Conservation (phyloP, 2,797 vertebrate species). For the Lepilemur septentrionalis region DNA sequence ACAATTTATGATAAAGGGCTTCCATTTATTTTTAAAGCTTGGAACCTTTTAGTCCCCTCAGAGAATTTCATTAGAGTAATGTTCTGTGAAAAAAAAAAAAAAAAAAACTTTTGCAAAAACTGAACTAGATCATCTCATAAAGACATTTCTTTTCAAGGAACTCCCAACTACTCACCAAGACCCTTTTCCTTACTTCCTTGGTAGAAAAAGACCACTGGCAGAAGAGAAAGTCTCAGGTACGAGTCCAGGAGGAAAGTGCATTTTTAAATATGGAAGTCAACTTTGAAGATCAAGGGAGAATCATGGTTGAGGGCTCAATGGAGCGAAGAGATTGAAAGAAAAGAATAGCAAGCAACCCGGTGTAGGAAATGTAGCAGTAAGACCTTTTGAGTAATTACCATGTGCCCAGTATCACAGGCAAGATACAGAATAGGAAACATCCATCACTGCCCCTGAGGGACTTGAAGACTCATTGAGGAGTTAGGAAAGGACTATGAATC, state of each 20-base stretch:
- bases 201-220: neutral
- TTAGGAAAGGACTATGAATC: neutral
- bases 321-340: neutral
- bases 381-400: neutral
- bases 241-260: neutral
- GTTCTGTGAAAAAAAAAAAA: neutral
- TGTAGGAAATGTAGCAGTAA: neutral
- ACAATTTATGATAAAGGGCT: neutral
- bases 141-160: neutral
- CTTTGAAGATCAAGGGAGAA: neutral
- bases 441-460: neutral
- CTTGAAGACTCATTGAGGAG: neutral
- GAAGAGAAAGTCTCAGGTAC: neutral
- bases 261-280: slow-evolving; percentile 11
- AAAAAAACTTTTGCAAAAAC: neutral
- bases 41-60: neutral
- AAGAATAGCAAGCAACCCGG: neutral
- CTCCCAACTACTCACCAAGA: neutral
- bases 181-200: neutral
- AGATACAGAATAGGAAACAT: neutral
- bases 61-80: neutral
- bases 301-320: neutral
- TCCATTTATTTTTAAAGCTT: neutral
- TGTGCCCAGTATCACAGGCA: neutral
- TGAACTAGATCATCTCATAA: neutral